phyloP scores from a whole-genome alignment of 2,888 invertebrate species.

The Caenorhabditis zanzibari region DNA sequence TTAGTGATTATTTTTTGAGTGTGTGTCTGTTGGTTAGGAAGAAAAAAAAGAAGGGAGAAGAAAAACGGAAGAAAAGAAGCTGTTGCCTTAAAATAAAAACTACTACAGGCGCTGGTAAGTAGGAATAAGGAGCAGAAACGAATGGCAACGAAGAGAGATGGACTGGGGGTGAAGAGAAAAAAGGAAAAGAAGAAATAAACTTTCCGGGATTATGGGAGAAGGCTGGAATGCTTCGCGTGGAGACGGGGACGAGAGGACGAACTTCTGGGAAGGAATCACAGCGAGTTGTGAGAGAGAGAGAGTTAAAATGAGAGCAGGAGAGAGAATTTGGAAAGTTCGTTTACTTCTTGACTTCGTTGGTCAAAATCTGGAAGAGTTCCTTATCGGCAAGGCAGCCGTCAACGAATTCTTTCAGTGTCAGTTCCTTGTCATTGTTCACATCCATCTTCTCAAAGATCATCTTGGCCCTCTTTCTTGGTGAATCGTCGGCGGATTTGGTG shows the following conservation, averaged over 20 bases:
- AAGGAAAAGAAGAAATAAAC: slow-evolving; percentile 16
- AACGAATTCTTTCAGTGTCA: slow-evolving; percentile 88
- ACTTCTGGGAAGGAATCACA: slow-evolving; percentile 57
- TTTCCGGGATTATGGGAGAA: slow-evolving; percentile 44
- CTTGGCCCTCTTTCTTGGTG: slow-evolving; percentile 97
- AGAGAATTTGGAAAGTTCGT: slow-evolving; percentile 17
- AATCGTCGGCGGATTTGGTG: slow-evolving; percentile 93
- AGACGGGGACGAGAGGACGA: slow-evolving; percentile 25
- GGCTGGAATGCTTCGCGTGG: slow-evolving; percentile 56
- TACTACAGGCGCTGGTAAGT: slow-evolving; percentile 56
- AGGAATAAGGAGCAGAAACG: slow-evolving; percentile 11
- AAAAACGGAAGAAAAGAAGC: slow-evolving; percentile 22
- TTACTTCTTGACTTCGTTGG: slow-evolving; percentile 83
- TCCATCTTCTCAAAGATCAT: slow-evolving; percentile 99
- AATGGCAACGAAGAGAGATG: slow-evolving; percentile 41
- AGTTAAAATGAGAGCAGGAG: slow-evolving; percentile 7
- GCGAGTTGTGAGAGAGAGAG: slow-evolving; percentile 56
- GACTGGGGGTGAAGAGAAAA: background rate
- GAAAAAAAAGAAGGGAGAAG: slow-evolving; percentile 3
- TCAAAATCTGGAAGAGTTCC: slow-evolving; percentile 84
- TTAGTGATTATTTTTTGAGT: slow-evolving; percentile 53
- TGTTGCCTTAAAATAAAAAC: slow-evolving; percentile 26
- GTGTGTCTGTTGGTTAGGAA: slow-evolving; percentile 23
- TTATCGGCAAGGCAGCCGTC: slow-evolving; percentile 84
- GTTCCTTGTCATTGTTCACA: slow-evolving; percentile 94